A percentile compares a stretch with the other conserved stretches of the same genome.
Conservation (phyloP, 2,113 vertebrate genomes). For the Salvator merianae region DNA sequence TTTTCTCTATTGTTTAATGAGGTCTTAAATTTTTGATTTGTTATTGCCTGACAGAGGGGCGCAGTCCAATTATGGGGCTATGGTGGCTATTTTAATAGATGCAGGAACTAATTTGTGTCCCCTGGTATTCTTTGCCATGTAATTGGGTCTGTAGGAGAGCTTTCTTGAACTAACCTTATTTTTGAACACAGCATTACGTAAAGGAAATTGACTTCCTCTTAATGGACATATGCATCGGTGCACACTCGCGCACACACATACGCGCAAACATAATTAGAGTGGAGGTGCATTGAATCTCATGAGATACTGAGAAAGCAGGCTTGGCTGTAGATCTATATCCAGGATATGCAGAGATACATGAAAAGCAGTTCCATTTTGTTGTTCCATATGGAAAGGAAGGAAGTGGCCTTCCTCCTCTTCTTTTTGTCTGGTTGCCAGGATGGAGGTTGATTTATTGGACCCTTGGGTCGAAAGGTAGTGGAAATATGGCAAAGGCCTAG, state of each 20-base stretch:
- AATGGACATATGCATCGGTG: not conserved
- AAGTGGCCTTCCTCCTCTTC: not conserved
- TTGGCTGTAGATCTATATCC: fast-evolving
- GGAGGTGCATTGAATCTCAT: not conserved
- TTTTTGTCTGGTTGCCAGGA: not conserved
- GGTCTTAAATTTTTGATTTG: not conserved
- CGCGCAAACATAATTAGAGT: fast-evolving
- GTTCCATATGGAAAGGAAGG: constrained; percentile 18
- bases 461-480: constrained; percentile 37
- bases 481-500: not conserved
- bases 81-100: not conserved
- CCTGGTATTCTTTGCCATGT: not conserved
- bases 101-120: not conserved
- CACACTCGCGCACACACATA: not conserved
- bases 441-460: constrained; percentile 24
- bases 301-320: not conserved
- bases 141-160: not conserved
- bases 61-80: not conserved
- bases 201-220: constrained; percentile 20
- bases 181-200: constrained; percentile 1
- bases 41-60: not conserved
- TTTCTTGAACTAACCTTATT: constrained; percentile 1
- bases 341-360: constrained; percentile 7
- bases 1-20: not conserved
- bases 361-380: not conserved